Base-by-base conservation (phyloP, 1,140 invertebrate genomes). In the Anastatus disparis region DNA sequence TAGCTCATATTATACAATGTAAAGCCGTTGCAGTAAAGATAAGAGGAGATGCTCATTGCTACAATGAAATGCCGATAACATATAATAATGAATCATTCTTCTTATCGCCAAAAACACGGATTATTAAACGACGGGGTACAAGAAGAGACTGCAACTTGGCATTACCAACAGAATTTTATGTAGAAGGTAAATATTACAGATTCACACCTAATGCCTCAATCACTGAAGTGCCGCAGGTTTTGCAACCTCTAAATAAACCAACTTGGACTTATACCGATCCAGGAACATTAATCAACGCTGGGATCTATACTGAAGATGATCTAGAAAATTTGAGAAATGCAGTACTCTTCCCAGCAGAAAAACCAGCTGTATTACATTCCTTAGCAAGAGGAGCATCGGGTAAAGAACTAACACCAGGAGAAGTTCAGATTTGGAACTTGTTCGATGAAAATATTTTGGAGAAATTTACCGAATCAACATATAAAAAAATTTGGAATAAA, bases 21-120 rank as follows among this genome's bases (percentile, higher is more conserved):
- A 31, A 75, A 9, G 35, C 73, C 0, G 71, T 72, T 3, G 31
- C 48, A 20, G 73, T 77, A 17, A 70, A 56, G 24, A 0, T 72
- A 17, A 0, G 52, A 17, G 6, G 56, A 38, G 58, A 73, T 26
- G 13, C 52, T 4, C 20, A 46, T 10, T 76, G 71, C 44, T 74
- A 71, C n/a, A 12, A 10, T 0, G 61, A 75, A 70, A 4, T 74
- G 29, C 67, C 75, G 8, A 59, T 75, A 1, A 15, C 0, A 0
- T 52, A 38, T 7, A 61, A 70, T 13, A 77, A 77, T 12, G 24
- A 53, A 20, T 42, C 58, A 0, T 66, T 48, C 27, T 76, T 70
- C 15, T 17, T 75, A 13, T 56, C 61, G 13, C 72, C 72, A 20
- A 61, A 70, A 68, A 74, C 70, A 0, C 55, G 72, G 15, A 73